These are phyloP conservation scores for Mobula hypostoma DNA, from an alignment of 2,113 vertebrate genomes.

Conservation along the genomic window DNA sequence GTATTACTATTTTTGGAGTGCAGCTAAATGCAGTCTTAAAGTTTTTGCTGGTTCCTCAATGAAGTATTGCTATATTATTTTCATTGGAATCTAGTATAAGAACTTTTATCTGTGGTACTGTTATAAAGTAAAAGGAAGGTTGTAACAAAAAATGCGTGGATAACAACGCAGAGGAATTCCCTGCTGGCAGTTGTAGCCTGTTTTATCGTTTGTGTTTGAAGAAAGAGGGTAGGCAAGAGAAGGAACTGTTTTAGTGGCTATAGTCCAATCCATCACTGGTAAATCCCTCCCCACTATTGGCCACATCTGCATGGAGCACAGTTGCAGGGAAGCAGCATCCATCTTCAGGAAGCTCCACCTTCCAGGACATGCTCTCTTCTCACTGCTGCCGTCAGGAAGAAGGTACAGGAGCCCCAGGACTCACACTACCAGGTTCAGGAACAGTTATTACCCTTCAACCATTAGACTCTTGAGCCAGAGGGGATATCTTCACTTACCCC, in stretches of 20 bases:
- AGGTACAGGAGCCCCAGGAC: too few relatives aligned
- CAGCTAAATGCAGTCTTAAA: background rate
- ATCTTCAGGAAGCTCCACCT: too few relatives aligned
- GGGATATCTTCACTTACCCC: too few relatives aligned
- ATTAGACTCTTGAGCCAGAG: too few relatives aligned
- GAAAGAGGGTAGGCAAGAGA: background rate
- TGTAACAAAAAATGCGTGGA: background rate
- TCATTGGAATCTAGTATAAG: background rate
- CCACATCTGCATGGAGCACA: too few relatives aligned
- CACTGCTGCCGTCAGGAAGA: too few relatives aligned
- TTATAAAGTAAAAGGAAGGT: background rate
- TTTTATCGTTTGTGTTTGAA: background rate
- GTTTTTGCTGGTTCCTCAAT: background rate
- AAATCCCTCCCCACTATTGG: too few relatives aligned
- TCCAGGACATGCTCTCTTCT: too few relatives aligned
- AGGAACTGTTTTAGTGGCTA: background rate
- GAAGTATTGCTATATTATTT: background rate
- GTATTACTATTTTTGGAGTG: background rate
- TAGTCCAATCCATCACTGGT: too few relatives aligned
- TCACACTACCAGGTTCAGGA: too few relatives aligned
- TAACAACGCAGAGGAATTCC: background rate
- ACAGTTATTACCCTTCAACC: too few relatives aligned
- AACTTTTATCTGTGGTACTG: conserved; percentile 20
- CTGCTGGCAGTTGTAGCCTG: background rate
- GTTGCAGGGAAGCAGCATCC: too few relatives aligned